Percentiles rank a stretch among this genome's conserved stretches.
Conservation (phyloP, 2,797 vertebrate species). For the Pangasius djambal region DNA sequence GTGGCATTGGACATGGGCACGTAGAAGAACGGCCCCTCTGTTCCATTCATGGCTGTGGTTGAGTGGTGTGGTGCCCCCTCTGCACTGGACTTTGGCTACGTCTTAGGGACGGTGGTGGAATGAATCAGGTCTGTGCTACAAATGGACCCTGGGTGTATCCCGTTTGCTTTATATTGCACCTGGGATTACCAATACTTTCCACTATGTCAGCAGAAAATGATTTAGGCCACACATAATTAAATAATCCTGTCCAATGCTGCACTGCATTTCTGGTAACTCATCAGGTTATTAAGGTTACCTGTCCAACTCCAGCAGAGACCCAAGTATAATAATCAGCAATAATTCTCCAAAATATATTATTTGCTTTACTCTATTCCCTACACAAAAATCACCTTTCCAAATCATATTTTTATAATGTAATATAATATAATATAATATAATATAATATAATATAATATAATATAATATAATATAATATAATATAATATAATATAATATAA, state of each 20-base stretch:
- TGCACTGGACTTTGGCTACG: slow-evolving; percentile 66
- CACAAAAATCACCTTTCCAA: not conserved
- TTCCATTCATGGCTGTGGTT: slow-evolving; percentile 92
- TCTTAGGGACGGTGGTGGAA: slow-evolving; percentile 63
- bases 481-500: not conserved
- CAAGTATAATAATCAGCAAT: slow-evolving; percentile 14
- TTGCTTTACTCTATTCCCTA: not conserved
- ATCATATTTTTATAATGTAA: not conserved
- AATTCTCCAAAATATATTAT: not conserved
- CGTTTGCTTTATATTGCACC: slow-evolving; percentile 73
- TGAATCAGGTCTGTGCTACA: slow-evolving; percentile 69
- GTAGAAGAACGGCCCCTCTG: slow-evolving; percentile 93
- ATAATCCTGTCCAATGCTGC: slow-evolving; percentile 77
- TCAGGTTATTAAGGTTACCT: slow-evolving; percentile 86
- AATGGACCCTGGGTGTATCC: slow-evolving; percentile 61
- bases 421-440: not conserved
- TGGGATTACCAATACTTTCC: slow-evolving; percentile 77
- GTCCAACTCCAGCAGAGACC: slow-evolving; percentile 58
- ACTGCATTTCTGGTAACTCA: slow-evolving; percentile 82
- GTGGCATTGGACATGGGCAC: slow-evolving; percentile 90
- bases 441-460: not conserved
- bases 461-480: not conserved
- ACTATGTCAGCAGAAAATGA: slow-evolving; percentile 80
- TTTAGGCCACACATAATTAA: slow-evolving; percentile 82
- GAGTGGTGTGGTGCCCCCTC: slow-evolving; percentile 82